Percentiles rank a stretch among this genome's conserved stretches.
phyloP scores from a whole-genome alignment of 2,113 vertebrate genomes.

The Lasiurus cinereus region DNA sequence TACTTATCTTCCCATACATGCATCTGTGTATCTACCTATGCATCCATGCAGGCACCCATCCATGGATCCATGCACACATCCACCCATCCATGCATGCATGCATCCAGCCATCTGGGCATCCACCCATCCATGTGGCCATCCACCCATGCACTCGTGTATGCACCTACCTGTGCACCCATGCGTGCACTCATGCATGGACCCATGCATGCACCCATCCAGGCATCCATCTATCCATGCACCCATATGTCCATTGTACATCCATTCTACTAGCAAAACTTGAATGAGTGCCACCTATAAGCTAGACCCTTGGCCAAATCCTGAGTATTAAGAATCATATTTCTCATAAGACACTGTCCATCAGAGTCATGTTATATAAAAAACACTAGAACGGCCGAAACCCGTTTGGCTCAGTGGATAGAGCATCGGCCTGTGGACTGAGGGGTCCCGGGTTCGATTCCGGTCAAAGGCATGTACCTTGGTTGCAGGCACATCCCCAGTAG shows the following conservation, averaged over 20 bases:
- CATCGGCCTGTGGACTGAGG: no score
- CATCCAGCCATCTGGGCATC: neutral
- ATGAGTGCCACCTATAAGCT: neutral
- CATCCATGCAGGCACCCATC: neutral
- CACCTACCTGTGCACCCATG: neutral
- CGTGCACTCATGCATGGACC: neutral
- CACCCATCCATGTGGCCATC: neutral
- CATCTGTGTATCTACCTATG: neutral
- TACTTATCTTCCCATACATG: neutral
- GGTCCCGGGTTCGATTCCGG: no score
- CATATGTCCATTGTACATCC: no score
- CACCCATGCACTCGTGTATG: no score
- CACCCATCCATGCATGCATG: no score
- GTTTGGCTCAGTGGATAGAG: no score
- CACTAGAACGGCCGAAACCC: no score
- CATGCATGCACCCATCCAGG: neutral
- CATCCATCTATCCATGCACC: neutral
- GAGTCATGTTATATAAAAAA: neutral
- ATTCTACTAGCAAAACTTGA: neutral
- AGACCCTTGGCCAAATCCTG: neutral
- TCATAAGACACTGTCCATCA: neutral
- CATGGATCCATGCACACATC: neutral
- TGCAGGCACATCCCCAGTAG: no score
- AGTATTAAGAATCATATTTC: neutral
- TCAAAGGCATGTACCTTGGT: no score